Conservation (phyloP, 2,797 vertebrate species). For the Ctenosaura bakeri region DNA sequence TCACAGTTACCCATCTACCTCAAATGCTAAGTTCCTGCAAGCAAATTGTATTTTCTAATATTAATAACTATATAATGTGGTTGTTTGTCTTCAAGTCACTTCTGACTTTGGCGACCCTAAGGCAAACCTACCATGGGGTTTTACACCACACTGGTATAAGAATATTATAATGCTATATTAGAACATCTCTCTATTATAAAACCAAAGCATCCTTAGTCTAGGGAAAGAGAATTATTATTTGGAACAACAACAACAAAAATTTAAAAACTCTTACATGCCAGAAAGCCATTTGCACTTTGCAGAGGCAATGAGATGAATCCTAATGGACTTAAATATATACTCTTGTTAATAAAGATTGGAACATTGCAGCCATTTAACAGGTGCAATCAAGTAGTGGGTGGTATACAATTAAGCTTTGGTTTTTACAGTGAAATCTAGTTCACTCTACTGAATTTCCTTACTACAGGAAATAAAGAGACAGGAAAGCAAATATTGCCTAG, state of each 20-base stretch:
- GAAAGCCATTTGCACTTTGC: conserved; percentile 74
- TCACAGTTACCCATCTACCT: background rate
- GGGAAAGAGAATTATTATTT: conserved; percentile 70
- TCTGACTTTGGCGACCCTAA: too few relatives aligned
- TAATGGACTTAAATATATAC: conserved; percentile 71
- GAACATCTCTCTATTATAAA: conserved; percentile 51
- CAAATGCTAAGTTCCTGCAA: background rate
- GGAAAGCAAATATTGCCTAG: conserved; percentile 45
- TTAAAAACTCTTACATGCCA: conserved; percentile 71
- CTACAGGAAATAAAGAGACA: conserved; percentile 56
- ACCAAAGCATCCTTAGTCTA: conserved; percentile 55
- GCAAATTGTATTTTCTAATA: background rate
- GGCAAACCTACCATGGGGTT: too few relatives aligned
- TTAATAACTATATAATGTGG: too few relatives aligned
- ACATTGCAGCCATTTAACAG: conserved; percentile 60
- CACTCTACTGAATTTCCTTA: conserved; percentile 49
- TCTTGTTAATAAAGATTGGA: conserved; percentile 57
- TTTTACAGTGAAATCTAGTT: conserved; percentile 50
- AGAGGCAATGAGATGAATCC: conserved; percentile 72
- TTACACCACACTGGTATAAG: too few relatives aligned
- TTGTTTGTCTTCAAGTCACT: too few relatives aligned
- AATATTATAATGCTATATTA: background rate
- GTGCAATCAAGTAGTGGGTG: conserved; percentile 50
- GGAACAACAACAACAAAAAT: conserved; percentile 53
- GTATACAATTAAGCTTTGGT: conserved; percentile 56